Evolutionary conservation across 2,113 vertebrate genomes (phyloP), one percentile per base, ranked within the genome.

Genomic region (Sphyrna mokarran): DNA sequence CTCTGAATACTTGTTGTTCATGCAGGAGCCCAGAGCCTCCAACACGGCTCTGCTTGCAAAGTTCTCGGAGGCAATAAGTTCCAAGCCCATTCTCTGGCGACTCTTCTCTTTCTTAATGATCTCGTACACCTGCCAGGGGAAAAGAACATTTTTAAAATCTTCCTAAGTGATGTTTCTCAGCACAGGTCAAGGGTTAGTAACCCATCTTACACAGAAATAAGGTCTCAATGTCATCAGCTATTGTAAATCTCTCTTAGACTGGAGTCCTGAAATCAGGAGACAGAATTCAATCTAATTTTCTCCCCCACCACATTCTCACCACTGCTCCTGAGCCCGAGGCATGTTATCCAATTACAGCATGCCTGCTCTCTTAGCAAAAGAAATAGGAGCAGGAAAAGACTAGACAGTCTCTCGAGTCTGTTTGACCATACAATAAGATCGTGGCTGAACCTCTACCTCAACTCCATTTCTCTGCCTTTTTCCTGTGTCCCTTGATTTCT

Each of bases 1-100:
- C 96, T 99, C 99, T 0, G 99, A 99, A 97, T 99, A 99, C 96
- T 99, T 99, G 97, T 99, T 99, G 97, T 99, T 99, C 98, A 99
- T 96, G 96, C 99, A 99, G 95, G 99, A 99, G 0, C 99, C 99
- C 33, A 99, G 97, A n/a, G 99, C 99, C 96, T 99, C 99, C 91
- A 99, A 97, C 48, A 99, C 99, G 0, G 99, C 99, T 95, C 99
- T 98, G 97, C 99, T 99, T 0, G 99, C 97, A 33, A 99, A 99
- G 96, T 99, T 99, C 97, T 99, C 99, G 0, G 99, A 99, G 0
- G 99, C 99, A 0, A 99, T 99, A 85, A 99, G 97, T 96, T 99
- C 99, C 96, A 99, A 96, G 13, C 99, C 98, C 0, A 98, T 96
- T 3, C 95, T 98, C 97, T 99, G 99, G 61, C 99, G 97, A 96